A percentile compares a stretch with the other conserved stretches of the same genome.
Evolutionary conservation across 2,888 invertebrate genomes (phyloP).

Genomic region (Leucoptera coffeella): DNA sequence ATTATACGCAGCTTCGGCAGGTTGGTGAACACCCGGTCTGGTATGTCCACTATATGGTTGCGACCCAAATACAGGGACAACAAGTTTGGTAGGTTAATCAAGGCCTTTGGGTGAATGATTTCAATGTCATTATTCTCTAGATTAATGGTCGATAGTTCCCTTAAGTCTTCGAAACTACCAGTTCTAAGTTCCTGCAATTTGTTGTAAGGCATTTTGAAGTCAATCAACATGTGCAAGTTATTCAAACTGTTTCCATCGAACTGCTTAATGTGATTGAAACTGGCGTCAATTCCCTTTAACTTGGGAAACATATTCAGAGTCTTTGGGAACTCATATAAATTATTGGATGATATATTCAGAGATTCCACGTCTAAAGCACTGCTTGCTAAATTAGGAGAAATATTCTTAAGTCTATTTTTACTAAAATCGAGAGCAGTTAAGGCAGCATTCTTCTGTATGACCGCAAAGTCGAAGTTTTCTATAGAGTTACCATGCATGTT

Average conservation of each 20-base stretch:
- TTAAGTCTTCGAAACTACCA: slow-evolving; percentile 66
- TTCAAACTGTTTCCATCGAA: slow-evolving; percentile 65
- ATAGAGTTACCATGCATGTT: slow-evolving; percentile 73
- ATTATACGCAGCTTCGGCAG: slow-evolving; percentile 66
- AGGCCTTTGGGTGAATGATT: slow-evolving; percentile 65
- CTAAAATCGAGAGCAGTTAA: slow-evolving; percentile 68
- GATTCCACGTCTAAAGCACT: slow-evolving; percentile 62
- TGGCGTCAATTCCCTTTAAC: slow-evolving; percentile 68
- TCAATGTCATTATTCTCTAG: slow-evolving; percentile 77
- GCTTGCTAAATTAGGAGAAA: slow-evolving; percentile 58
- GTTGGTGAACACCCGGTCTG: slow-evolving; percentile 70
- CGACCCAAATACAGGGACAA: slow-evolving; percentile 63
- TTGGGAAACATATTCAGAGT: slow-evolving; percentile 63
- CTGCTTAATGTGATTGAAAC: slow-evolving; percentile 67
- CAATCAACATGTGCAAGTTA: slow-evolving; percentile 61
- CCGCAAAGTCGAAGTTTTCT: slow-evolving; percentile 60
- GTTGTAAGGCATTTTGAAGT: slow-evolving; percentile 70
- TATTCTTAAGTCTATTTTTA: slow-evolving; percentile 64
- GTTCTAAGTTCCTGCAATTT: slow-evolving; percentile 63
- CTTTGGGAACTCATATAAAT: slow-evolving; percentile 63
- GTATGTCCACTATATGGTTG: slow-evolving; percentile 69
- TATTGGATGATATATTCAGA: slow-evolving; percentile 74
- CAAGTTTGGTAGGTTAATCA: slow-evolving; percentile 63
- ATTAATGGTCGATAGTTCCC: slow-evolving; percentile 66
- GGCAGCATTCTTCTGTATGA: slow-evolving; percentile 59